phyloP scores from a whole-genome alignment of 2,797 vertebrate genomes.

The Valencia hispanica region DNA sequence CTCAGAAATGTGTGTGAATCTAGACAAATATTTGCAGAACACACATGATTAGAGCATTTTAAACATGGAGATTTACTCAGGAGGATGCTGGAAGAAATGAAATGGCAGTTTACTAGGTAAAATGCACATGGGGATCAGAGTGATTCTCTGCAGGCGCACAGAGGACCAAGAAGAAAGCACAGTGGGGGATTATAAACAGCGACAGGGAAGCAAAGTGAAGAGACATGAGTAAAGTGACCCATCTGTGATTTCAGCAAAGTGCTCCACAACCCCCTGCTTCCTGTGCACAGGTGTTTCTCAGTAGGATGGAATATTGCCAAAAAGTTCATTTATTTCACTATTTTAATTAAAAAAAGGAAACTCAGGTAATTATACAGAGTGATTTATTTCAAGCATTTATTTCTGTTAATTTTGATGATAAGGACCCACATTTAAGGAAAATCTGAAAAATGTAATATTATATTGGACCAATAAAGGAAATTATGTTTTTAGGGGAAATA shows the following conservation, averaged over 20 bases:
- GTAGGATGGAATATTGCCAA: neutral
- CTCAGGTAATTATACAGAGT: neutral
- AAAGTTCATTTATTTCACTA: neutral
- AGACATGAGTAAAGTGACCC: constrained; percentile 32
- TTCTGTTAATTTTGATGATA: neutral
- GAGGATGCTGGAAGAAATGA: constrained; percentile 41
- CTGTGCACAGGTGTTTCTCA: neutral
- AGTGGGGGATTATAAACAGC: constrained; percentile 36
- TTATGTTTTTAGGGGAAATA: neutral
- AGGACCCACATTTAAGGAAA: neutral
- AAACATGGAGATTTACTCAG: constrained; percentile 33
- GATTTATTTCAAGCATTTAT: neutral
- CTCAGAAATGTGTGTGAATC: constrained; percentile 13
- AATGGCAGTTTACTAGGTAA: constrained; percentile 27
- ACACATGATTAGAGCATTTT: constrained; percentile 18
- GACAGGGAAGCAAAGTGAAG: constrained; percentile 23
- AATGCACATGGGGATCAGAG: constrained; percentile 13
- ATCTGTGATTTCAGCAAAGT: constrained; percentile 20
- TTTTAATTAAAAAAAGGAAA: neutral
- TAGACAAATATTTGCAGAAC: constrained; percentile 21
- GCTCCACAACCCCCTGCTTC: neutral
- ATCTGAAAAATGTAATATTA: neutral
- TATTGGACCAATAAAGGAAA: neutral
- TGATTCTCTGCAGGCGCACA: constrained; percentile 32
- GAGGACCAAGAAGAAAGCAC: constrained; percentile 28